phyloP scores from a whole-genome alignment of 92 coral and sea anemone species.

The Porites lobata region DNA sequence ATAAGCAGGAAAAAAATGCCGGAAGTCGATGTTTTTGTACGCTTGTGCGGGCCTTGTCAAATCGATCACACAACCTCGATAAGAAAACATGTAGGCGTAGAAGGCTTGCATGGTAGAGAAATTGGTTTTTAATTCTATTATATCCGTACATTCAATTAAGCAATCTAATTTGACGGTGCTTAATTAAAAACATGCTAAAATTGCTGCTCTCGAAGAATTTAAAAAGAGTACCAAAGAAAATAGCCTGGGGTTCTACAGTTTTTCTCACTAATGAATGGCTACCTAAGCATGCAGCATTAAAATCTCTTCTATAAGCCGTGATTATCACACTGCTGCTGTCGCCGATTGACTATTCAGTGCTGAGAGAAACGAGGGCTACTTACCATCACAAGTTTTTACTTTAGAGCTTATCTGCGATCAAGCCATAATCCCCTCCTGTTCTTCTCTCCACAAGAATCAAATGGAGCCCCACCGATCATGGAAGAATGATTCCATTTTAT shows the following conservation, averaged over 20 bases:
- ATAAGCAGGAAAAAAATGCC: slow-evolving; percentile 18
- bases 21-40: slow-evolving; percentile 22
- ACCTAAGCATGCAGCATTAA: no score
- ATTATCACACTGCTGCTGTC: no score
- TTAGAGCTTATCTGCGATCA: no score
- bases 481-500: background rate
- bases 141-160: no score
- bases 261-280: background rate
- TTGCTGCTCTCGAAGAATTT: background rate
- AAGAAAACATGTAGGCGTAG: slow-evolving; percentile 14
- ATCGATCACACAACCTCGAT: background rate
- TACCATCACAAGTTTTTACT: no score
- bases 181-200: background rate
- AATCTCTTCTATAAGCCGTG: no score
- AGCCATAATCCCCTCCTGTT: background rate
- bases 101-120: background rate
- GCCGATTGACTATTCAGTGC: no score
- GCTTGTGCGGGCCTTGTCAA: slow-evolving; percentile 5
- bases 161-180: no score
- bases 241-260: background rate
- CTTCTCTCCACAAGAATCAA: background rate
- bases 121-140: background rate
- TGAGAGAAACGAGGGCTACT: no score
- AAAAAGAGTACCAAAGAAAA: background rate
- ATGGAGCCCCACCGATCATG: background rate